Evolutionary conservation across 2,113 vertebrate genomes (phyloP).

Genomic region (Lutjanus erythropterus): DNA sequence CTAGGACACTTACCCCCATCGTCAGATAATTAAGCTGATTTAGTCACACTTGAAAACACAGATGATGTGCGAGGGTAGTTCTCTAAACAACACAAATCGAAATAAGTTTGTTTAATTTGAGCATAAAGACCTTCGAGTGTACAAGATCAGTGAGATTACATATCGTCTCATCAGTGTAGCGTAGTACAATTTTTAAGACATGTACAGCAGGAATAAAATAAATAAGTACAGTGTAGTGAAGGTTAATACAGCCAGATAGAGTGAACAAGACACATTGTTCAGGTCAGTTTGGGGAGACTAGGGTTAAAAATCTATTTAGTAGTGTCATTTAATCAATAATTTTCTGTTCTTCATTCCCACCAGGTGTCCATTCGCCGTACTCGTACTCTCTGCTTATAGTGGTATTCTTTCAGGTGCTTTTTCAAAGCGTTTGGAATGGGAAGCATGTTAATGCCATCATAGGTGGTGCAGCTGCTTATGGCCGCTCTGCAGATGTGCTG

Average conservation of each 20-base stretch:
- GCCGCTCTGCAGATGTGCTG: conserved; percentile 87
- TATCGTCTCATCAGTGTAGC: conserved; percentile 54
- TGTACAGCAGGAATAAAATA: conserved; percentile 74
- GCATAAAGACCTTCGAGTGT: conserved; percentile 63
- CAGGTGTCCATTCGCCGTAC: conserved; percentile 86
- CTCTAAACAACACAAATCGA: conserved; percentile 42
- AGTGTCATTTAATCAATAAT: conserved; percentile 28
- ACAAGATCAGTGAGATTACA: conserved; percentile 66
- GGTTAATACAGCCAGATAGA: conserved; percentile 51
- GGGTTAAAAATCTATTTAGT: conserved; percentile 44
- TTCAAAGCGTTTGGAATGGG: conserved; percentile 88
- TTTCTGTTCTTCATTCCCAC: conserved; percentile 79
- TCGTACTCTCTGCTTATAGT: conserved; percentile 89
- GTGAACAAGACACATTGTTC: conserved; percentile 24
- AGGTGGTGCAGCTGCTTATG: conserved; percentile 85
- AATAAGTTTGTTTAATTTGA: conserved; percentile 75
- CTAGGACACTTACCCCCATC: conserved; percentile 28
- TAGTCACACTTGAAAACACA: conserved; percentile 59
- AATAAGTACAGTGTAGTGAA: conserved; percentile 74
- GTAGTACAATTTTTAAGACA: conserved; percentile 64
- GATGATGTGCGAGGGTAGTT: conserved; percentile 27
- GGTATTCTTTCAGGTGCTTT: conserved; percentile 90
- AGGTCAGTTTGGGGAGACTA: conserved; percentile 2
- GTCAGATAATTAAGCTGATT: conserved; percentile 68
- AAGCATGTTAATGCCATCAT: conserved; percentile 86